Conservation (phyloP, 2,888 invertebrate genomes). For the Zygothrica quintamaculata region DNA sequence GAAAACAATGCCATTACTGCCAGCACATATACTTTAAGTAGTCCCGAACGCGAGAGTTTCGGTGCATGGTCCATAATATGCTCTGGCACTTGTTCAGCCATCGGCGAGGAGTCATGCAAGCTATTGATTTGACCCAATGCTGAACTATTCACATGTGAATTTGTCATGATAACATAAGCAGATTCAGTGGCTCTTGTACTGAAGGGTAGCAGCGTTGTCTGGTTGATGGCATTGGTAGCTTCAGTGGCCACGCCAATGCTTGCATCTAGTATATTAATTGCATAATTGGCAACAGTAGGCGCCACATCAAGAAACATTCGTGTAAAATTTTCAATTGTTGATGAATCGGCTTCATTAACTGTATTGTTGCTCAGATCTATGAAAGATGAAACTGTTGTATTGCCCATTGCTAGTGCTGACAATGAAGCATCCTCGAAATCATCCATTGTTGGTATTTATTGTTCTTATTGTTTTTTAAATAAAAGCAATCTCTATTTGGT, state of each 20-base stretch:
- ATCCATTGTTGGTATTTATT: constrained; percentile 33
- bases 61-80: constrained; percentile 88
- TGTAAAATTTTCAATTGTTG: constrained; percentile 51
- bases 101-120: constrained; percentile 47
- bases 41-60: constrained; percentile 87
- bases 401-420: constrained; percentile 16
- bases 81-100: constrained; percentile 65
- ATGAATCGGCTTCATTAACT: constrained; percentile 51
- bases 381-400: background rate
- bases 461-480: background rate
- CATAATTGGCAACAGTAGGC: constrained; percentile 67
- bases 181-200: constrained; percentile 33
- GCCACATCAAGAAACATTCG: constrained; percentile 52
- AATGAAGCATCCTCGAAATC: constrained; percentile 22
- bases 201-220: constrained; percentile 15
- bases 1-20: constrained; percentile 90
- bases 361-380: constrained; percentile 20
- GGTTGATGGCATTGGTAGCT: constrained; percentile 17
- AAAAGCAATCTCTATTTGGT: background rate
- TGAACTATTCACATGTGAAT: constrained; percentile 43
- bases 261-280: constrained; percentile 61
- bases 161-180: constrained; percentile 56
- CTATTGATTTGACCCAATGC: constrained; percentile 52
- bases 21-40: constrained; percentile 89
- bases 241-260: constrained; percentile 55